Conservation (phyloP, 1,140 invertebrate genomes). For the Scaptomyza hsui region DNA sequence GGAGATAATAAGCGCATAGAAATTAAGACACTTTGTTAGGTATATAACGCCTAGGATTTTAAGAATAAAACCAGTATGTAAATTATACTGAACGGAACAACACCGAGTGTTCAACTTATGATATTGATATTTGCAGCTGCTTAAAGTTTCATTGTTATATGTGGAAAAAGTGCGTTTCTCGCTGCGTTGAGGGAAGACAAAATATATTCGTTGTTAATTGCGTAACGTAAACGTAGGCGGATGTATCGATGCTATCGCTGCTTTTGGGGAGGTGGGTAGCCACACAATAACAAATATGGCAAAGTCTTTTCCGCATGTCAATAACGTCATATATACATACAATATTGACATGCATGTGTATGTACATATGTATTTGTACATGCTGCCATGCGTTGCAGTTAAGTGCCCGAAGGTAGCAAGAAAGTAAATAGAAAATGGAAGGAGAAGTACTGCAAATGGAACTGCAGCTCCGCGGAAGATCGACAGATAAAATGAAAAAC, state of each 20-base stretch:
- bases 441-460: conserved; percentile 24
- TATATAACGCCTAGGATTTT: too few relatives aligned
- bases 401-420: conserved; percentile 15
- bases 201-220: conserved; percentile 27
- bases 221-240: conserved; percentile 28
- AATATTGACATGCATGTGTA: too few relatives aligned
- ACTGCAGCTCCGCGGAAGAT: not conserved
- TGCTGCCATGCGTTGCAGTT: conserved; percentile 30
- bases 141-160: not conserved
- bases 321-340: conserved; percentile 45
- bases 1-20: too few relatives aligned
- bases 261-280: not conserved
- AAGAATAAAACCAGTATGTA: too few relatives aligned
- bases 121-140: too few relatives aligned
- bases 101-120: too few relatives aligned
- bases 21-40: too few relatives aligned
- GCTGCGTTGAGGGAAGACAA: not conserved
- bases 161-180: conserved; percentile 5
- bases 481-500: not conserved
- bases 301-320: conserved; percentile 60
- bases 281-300: conserved; percentile 49
- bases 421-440: not conserved
- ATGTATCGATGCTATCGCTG: conserved; percentile 9
- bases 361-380: not conserved
- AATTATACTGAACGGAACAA: too few relatives aligned